These are phyloP conservation scores for Xylophagus ater DNA, from an alignment of 2,888 invertebrate species.

Conservation along the genomic window DNA sequence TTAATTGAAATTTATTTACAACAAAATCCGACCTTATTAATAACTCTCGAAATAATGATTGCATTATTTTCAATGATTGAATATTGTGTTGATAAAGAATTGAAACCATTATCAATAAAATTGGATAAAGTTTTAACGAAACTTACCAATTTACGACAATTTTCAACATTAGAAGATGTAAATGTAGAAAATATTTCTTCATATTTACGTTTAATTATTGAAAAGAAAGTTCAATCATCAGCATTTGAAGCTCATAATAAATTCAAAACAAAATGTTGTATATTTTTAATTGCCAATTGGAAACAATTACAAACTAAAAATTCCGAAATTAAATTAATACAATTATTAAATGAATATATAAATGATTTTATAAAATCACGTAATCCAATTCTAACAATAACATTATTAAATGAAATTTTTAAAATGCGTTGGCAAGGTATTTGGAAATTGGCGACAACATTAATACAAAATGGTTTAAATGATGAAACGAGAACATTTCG, in stretches of 20 bases:
- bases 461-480: slow-evolving; percentile 51
- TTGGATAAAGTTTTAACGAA: slow-evolving; percentile 38
- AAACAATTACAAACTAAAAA: slow-evolving; percentile 16
- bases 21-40: slow-evolving; percentile 50
- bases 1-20: slow-evolving; percentile 62
- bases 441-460: slow-evolving; percentile 45
- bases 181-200: slow-evolving; percentile 24
- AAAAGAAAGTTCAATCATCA: slow-evolving; percentile 24
- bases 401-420: slow-evolving; percentile 53
- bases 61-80: slow-evolving; percentile 57
- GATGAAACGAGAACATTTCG: slow-evolving; percentile 51
- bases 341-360: slow-evolving; percentile 23
- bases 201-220: slow-evolving; percentile 25
- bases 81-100: slow-evolving; percentile 56
- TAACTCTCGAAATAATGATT: slow-evolving; percentile 56
- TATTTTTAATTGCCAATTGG: slow-evolving; percentile 24
- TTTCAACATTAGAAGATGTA: slow-evolving; percentile 20
- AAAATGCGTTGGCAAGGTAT: slow-evolving; percentile 55
- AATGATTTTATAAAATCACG: slow-evolving; percentile 28
- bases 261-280: slow-evolving; percentile 26
- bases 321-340: slow-evolving; percentile 11
- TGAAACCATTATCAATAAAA: slow-evolving; percentile 53
- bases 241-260: slow-evolving; percentile 24
- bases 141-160: slow-evolving; percentile 22
- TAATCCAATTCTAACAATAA: slow-evolving; percentile 44